Evolutionary conservation across 1,140 invertebrate species (phyloP).

Genomic region (Cydia splendana): DNA sequence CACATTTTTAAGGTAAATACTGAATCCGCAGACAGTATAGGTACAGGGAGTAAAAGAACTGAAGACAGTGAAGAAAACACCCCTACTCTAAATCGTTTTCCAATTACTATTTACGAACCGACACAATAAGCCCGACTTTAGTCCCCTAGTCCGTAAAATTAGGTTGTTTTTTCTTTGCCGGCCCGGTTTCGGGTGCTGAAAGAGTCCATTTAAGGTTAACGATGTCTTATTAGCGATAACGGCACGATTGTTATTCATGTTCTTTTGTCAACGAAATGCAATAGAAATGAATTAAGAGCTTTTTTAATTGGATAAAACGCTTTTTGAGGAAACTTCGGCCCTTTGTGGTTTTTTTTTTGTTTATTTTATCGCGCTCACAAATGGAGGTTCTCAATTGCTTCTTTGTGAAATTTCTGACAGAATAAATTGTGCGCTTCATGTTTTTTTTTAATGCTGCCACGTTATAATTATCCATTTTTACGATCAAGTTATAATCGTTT

Average conservation of each 20-base stretch:
- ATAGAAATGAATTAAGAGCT: conserved; percentile 31
- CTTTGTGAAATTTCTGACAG: not conserved
- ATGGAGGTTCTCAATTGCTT: not conserved
- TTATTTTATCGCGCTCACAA: not conserved
- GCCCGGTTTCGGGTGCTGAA: conserved; percentile 45
- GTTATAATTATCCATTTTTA: not conserved
- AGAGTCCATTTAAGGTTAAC: conserved; percentile 62
- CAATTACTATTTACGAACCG: conserved; percentile 27
- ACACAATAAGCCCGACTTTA: not conserved
- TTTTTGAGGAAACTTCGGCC: not conserved
- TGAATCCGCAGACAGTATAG: too few species aligned
- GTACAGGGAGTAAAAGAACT: not conserved
- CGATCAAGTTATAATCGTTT: too few species aligned
- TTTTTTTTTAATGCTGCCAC: not conserved
- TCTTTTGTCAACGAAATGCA: conserved; percentile 45
- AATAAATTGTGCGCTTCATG: not conserved
- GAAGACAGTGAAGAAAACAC: conserved; percentile 16
- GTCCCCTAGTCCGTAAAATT: conserved; percentile 6
- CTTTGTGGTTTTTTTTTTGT: conserved; percentile 14
- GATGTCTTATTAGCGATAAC: conserved; percentile 71
- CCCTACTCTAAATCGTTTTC: conserved; percentile 16
- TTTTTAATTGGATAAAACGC: conserved; percentile 30
- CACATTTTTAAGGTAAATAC: too few species aligned
- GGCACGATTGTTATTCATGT: conserved; percentile 64
- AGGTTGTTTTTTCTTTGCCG: not conserved